Base-by-base conservation (phyloP, 2,888 invertebrate species). In the Cancer borealis region DNA sequence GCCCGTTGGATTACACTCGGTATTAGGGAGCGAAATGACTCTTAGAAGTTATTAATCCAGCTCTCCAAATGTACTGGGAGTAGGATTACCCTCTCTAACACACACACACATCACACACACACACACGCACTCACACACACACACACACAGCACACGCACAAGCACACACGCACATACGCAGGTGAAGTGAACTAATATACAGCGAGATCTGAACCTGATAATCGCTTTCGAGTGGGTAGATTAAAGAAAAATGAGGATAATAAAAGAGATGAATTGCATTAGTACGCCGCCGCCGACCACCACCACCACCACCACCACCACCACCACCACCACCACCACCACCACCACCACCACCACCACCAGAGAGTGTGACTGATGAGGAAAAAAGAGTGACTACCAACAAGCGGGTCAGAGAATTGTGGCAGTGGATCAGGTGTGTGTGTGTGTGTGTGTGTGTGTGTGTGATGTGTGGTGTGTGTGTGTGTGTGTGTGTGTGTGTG, bases 131-230 rank as follows among this genome's bases (percentile, higher is more conserved):
- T 17, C 21, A 91, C 21, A 60, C 91, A 66, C 30, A 39, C 45
- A 66, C 66, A 91, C 91, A 66, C 79, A 79, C 79, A 79, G n/a
- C 79, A 79, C 79, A 79, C 79, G 30, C 79, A 79, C 79, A 79
- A 26, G 26, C 79, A 79, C 79, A 79, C 79, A 79, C 79, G 26
- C 79, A 79, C 79, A 79, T 26, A 79, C 79, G 30, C 30, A 30
- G 79, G 30, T 26, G 30, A 3, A 79, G 30, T 8, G 12, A 79
- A 79, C 21, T 30, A 26, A 79, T 26, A 30, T 30, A 26, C 30
- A 3, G 10, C 8, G 30, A 79, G 79, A 30, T 10, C 12, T 30
- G 79, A 79, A 79, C 30, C 79, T 30, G 79, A 79, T 79, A 79
- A 79, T 79, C 79, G 79, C 79, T 26, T 79, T 79, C 79, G 30